Evolutionary conservation across 2,797 vertebrate species (phyloP), one percentile per base, ranked within the genome.

Genomic region (Sebastolobus alascanus): DNA sequence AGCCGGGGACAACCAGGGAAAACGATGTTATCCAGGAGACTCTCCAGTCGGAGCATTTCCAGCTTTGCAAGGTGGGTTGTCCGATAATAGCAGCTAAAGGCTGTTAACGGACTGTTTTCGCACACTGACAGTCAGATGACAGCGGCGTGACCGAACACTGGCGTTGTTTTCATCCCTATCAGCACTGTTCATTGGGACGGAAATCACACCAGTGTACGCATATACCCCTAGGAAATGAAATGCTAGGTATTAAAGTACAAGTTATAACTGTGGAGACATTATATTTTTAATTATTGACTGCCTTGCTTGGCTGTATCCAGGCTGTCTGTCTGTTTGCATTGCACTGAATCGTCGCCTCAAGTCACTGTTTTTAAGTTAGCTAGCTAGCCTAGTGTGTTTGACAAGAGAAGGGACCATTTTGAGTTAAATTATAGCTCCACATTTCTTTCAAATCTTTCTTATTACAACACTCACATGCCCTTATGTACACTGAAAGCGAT

Each of bases 11-110:
- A 85, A 73, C 80, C 87, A 95, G 96, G 86, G 98, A 99, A 83
- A 97, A 95, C 87, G 98, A 99, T 67, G 89, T 86, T 9, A 95
- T 99, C 91, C 97, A 94, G 88, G 98, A 99, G 96, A 98, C 95
- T 50, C 97, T 99, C 87, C 98, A 98, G 95, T 97, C 98, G 73
- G 98, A 99, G 87, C 97, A 99, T 95, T 99, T 99, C 59, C 98
- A 99, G 97, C 98, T 99, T 71, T 99, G 98, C 95, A 99, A 99
- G 98, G 98, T 99, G 96, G 96, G 97, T 86, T 43, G 40, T 43
- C 40, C 14, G 40, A 16, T 43, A 43, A 43, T 16, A 7, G 7
- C 40, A 14, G 40, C 40, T 14, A 43, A 43, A 43, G 14, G 40
- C 16, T 16, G 16, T 43, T 43, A 43, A 16, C 0, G 16, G 18